phyloP scores from a whole-genome alignment of 2,113 vertebrate genomes.

The Tauraco erythrolophus region DNA sequence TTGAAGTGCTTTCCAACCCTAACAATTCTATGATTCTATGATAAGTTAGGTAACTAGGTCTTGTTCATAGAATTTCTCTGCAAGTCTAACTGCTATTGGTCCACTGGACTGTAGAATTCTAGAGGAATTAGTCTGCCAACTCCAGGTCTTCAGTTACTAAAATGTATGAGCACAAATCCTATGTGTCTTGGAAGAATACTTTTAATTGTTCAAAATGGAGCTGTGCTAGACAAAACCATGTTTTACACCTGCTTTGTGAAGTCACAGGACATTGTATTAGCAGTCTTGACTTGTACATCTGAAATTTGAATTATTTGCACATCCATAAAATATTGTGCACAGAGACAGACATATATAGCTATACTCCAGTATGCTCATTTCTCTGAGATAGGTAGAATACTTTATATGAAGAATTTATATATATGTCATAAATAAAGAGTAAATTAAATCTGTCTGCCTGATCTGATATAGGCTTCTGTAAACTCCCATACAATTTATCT shows the following conservation, averaged over 20 bases:
- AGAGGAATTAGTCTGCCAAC: not conserved
- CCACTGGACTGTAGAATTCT: not conserved
- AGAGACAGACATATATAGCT: not conserved
- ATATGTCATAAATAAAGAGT: not conserved
- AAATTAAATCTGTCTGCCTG: not conserved
- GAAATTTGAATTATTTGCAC: not conserved
- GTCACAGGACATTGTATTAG: not conserved
- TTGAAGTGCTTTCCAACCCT: too few relatives aligned
- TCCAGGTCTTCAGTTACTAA: not conserved
- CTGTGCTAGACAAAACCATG: not conserved
- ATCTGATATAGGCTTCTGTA: not conserved
- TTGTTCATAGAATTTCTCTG: not conserved
- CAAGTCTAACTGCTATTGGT: not conserved
- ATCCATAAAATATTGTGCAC: not conserved
- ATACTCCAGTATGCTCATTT: not conserved
- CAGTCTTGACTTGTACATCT: not conserved
- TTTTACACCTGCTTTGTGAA: not conserved
- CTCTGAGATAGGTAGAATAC: not conserved
- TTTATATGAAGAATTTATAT: not conserved
- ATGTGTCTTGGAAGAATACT: not conserved
- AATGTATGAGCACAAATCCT: not conserved
- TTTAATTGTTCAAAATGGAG: not conserved
- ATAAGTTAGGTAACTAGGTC: not conserved
- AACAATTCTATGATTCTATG: too few relatives aligned
- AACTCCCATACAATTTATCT: slow-evolving; percentile 20